A percentile compares a stretch with the other conserved stretches of the same genome.
phyloP scores from a whole-genome alignment of 2,797 vertebrate species.

The Rhyacichthys aspro region DNA sequence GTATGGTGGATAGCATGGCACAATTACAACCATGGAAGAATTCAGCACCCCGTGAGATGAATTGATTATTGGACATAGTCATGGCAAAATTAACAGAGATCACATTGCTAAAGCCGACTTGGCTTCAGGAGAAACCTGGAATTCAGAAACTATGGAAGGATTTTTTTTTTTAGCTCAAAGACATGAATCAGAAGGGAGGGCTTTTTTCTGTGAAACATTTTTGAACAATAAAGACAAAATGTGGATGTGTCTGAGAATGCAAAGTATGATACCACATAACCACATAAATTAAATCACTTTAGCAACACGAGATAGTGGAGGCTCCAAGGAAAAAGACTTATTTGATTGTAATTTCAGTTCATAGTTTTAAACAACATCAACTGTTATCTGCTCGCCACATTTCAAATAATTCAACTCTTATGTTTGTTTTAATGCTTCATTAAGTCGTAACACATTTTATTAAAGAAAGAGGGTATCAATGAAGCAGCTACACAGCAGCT shows the following conservation, averaged over 20 bases:
- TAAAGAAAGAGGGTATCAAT: conserved; percentile 36
- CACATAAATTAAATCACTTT: conserved; percentile 22
- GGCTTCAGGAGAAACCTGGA: conserved; percentile 72
- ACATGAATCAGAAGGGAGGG: conserved; percentile 75
- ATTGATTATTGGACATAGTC: conserved; percentile 68
- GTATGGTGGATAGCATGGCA: too few species aligned
- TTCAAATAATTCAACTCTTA: neutral
- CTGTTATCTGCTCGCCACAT: neutral
- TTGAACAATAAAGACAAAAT: conserved; percentile 67
- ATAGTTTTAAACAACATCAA: neutral
- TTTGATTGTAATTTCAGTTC: conserved; percentile 7
- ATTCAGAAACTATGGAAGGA: conserved; percentile 72
- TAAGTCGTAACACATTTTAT: conserved; percentile 28
- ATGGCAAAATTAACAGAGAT: conserved; percentile 54
- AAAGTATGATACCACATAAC: conserved; percentile 39
- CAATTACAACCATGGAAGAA: conserved; percentile 34
- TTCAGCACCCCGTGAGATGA: conserved; percentile 51
- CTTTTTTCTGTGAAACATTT: conserved; percentile 63
- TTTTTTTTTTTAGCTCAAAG: conserved; percentile 76
- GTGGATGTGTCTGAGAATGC: conserved; percentile 72
- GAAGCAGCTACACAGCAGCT: too few species aligned
- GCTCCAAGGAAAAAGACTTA: conserved; percentile 12
- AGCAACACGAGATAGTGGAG: conserved; percentile 17
- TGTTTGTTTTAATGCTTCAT: neutral
- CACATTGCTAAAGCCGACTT: conserved; percentile 65